phyloP scores from a whole-genome alignment of 2,113 vertebrate species.

The Addax nasomaculatus region DNA sequence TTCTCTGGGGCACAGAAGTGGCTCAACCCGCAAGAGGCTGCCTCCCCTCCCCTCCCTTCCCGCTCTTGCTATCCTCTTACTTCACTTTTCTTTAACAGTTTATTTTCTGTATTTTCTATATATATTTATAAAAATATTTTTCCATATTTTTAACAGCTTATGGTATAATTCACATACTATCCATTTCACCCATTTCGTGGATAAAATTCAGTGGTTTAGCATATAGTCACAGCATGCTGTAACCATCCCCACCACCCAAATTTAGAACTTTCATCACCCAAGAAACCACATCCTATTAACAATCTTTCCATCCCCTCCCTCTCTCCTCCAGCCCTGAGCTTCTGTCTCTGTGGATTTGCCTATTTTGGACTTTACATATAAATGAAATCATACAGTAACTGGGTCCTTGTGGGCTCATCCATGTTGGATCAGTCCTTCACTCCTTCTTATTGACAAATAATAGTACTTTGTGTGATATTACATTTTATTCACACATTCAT shows the following conservation, averaged over 20 bases:
- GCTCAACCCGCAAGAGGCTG: accelerated
- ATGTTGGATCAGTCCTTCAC: neutral
- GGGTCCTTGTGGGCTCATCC: neutral
- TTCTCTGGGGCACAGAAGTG: accelerated
- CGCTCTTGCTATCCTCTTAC: accelerated
- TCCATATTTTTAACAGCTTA: neutral
- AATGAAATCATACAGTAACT: accelerated
- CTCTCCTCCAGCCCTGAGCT: neutral
- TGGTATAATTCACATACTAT: neutral
- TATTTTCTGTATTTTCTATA: neutral
- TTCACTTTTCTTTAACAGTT: neutral
- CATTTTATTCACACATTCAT: neutral
- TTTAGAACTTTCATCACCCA: neutral
- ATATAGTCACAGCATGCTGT: neutral
- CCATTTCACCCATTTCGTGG: neutral
- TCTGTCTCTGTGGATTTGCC: neutral
- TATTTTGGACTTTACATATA: neutral
- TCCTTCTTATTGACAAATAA: neutral
- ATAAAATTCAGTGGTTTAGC: neutral
- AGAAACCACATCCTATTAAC: neutral
- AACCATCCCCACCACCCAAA: neutral
- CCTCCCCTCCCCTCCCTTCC: no score
- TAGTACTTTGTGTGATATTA: no score
- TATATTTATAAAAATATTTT: neutral
- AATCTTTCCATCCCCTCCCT: neutral